Evolutionary conservation across 2,888 invertebrate species (phyloP).

Genomic region (Drosophila stalkeri): DNA sequence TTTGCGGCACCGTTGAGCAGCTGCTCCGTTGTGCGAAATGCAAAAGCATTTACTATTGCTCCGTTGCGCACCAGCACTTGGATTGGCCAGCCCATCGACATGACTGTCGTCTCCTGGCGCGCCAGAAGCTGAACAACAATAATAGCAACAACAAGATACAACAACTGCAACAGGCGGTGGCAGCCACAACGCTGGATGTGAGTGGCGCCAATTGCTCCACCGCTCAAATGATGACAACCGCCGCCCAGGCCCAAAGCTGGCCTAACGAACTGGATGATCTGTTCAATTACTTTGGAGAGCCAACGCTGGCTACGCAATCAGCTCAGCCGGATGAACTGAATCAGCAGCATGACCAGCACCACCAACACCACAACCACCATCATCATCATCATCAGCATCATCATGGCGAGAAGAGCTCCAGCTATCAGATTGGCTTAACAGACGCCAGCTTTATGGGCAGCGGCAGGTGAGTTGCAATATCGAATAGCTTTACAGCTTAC

Average conservation of each 20-base stretch:
- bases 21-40: conserved; percentile 91
- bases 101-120: conserved; percentile 86
- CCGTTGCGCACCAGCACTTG: conserved; percentile 91
- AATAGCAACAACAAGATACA: conserved; percentile 73
- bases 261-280: conserved; percentile 63
- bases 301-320: conserved; percentile 31
- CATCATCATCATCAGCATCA: conserved; percentile 57
- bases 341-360: conserved; percentile 29
- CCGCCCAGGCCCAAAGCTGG: conserved; percentile 61
- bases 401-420: conserved; percentile 77
- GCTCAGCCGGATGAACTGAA: conserved; percentile 14
- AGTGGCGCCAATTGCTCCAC: conserved; percentile 63
- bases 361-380: conserved; percentile 27
- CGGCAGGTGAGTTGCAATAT: conserved; percentile 72
- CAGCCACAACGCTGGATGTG: conserved; percentile 65
- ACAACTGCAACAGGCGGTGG: conserved; percentile 74
- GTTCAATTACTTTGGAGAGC: conserved; percentile 50
- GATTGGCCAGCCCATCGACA: conserved; percentile 92
- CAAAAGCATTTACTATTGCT: conserved; percentile 91
- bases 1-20: conserved; percentile 82
- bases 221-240: conserved; percentile 65
- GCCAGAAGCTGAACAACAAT: conserved; percentile 71
- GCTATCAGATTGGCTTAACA: conserved; percentile 78
- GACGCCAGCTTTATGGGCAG: conserved; percentile 80
- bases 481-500: not conserved